Base-by-base conservation (phyloP, 2,888 invertebrate genomes). In the Calameuta filiformis region DNA sequence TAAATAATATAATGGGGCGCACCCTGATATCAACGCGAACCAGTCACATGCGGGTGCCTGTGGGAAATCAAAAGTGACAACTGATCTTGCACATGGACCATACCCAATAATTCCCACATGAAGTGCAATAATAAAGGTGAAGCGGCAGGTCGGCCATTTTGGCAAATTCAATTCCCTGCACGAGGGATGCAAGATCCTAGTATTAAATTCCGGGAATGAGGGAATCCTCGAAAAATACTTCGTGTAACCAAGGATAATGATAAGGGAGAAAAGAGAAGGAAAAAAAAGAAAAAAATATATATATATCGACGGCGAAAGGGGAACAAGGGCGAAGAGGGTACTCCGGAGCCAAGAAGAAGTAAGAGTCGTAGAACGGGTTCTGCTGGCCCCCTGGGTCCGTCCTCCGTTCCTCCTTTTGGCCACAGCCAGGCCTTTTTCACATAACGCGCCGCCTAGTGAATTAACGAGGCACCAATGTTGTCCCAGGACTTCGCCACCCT, bases 341-440 rank as follows among this genome's bases (percentile, higher is more conserved):
- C 23, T 23, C 35, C 35, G 9, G 56, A 56, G 56, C 79, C 74
- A 75, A 75, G 69, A 80, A 81, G 83, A 84, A 83, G 83, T 81
- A 84, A 83, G 82, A 84, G 85, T 82, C 81, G 85, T 82, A 84
- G 82, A 86, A 86, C 86, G 85, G 83, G 86, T 86, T 86, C 85
- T 82, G 77, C 84, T 81, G 37, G 56, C 75, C 79, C 80, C 80
- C 80, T 78, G 80, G 82, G 82, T 80, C 81, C 77, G 68, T 76
- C 77, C 75, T 81, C 79, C 77, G 68, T 40, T 79, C 69, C 68
- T 78, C 75, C 83, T 77, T 75, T 80, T 40, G 31, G 56, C 75
- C 73, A 37, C 69, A 73, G 23, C 77, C 76, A 56, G 30, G 30
- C 73, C 69, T 78, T 71, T 37, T 73, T 75, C 77, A 81, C 81